Evolutionary conservation across 1,140 invertebrate genomes (phyloP), one percentile per base, ranked within the genome.

Genomic region (Lordiphosa mommai): DNA sequence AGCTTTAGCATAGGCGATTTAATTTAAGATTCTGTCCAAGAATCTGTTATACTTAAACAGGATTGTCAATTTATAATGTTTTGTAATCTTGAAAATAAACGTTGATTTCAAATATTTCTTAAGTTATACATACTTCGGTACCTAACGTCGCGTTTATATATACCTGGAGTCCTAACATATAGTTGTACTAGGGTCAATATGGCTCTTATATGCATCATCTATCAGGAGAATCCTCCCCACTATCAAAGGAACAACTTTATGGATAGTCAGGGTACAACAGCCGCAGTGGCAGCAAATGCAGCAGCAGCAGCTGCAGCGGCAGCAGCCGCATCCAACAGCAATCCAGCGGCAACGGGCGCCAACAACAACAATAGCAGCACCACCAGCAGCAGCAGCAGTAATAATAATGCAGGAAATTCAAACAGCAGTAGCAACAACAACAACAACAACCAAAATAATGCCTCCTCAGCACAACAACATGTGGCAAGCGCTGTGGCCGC

Each of bases 401-500:
- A 37, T 37, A 27, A 27, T 27, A 27, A 27, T 27, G 23, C 23
- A 6, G 6, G 4, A 27, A 27, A 27, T 27, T 27, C 23, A 4
- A 27, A 5, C 14, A 48, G 0, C n/a, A n/a, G n/a, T n/a, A n/a
- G n/a, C 36, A 61, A 1, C 36, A 64, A 8, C n/a, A n/a, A n/a
- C n/a, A n/a, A n/a, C n/a, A n/a, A n/a, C n/a, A n/a, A n/a, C n/a
- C 74, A 37, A 17, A 80, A 16, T 49, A 74, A 72, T 6, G 63
- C 46, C 16, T 65, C 67, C n/a, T 65, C 72, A 2, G 86, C 79
- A 58, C 85, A 88, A n/a, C n/a, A n/a, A 64, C 79, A 88, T 56
- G 85, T 87, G 63, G 86, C 86, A 61, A 87, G 69, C 53, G 85
- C 69, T 4, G 86, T 88, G 8, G 86, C 86, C 13, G 86, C 86